These are phyloP conservation scores for Polypedilum vanderplanki DNA, from an alignment of 1,140 invertebrate genomes.

Conservation along the genomic window DNA sequence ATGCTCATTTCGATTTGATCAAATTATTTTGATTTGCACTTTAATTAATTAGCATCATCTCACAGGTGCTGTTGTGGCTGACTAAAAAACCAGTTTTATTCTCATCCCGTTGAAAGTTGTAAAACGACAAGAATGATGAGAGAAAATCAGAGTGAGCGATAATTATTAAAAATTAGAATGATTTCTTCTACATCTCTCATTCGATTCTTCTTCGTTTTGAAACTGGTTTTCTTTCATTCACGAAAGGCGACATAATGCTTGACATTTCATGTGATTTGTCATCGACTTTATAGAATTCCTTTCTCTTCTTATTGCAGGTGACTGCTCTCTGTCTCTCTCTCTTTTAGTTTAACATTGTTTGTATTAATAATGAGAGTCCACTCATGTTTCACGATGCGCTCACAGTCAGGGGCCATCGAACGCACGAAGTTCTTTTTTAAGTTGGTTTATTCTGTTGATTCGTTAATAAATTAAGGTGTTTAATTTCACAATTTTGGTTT, in stretches of 20 bases:
- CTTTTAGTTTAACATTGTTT: background rate
- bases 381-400: background rate
- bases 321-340: too few relatives aligned
- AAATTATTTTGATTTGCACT: conserved; percentile 1
- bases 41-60: too few relatives aligned
- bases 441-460: background rate
- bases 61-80: too few relatives aligned
- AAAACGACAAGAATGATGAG: conserved; percentile 17
- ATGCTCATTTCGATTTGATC: conserved; percentile 4
- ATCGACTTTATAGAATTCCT: background rate
- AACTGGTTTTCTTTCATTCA: background rate
- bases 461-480: conserved; percentile 6
- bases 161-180: conserved; percentile 27
- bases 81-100: background rate
- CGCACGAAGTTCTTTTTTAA: background rate
- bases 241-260: background rate
- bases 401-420: conserved; percentile 1
- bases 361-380: background rate
- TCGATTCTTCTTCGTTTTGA: background rate
- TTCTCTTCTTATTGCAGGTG: too few relatives aligned
- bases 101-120: background rate
- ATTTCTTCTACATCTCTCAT: background rate
- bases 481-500: background rate
- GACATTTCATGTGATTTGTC: conserved; percentile 5
- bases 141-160: conserved; percentile 10